Evolutionary conservation across 1,140 invertebrate genomes (phyloP), one percentile per base, ranked within the genome.

Genomic region (Formica selysi): DNA sequence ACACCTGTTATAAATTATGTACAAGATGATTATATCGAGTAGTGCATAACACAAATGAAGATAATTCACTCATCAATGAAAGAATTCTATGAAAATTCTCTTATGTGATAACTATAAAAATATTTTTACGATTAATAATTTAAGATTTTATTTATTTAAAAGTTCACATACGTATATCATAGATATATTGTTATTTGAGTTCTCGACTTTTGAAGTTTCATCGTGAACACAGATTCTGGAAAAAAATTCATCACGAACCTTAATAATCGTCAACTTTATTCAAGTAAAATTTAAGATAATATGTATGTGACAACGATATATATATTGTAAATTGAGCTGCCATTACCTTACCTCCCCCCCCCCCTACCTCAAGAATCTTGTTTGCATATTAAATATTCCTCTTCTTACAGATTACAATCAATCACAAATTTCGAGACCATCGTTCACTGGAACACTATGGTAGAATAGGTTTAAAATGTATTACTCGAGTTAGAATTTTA

Each of bases 1-100:
- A 76, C 11, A 54, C 65, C 32, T 73, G 32, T 80, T 8, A 41
- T 57, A 38, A 38, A 54, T 54, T 57, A 70, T 57, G 32, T 68
- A 57, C 1, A 41, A 22, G 41, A 67, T 5, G 36, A 57, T 79
- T 67, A n/a, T 38, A 68, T 68, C 13, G 44, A 38, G 6, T 41
- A 44, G 2, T 8, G 6, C 8, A 8, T 19, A 48, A 78, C 11
- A 32, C 26, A 78, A 78, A 51, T 51, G 44, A 26, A 36, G 6
- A 67, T 79, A 22, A 79, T 8, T 51, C 51, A 76, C 3, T 59
- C 41, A 62, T 64, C 57, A 8, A 0, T 57, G 10, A 71, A 81
- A 81, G 71, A 59, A 81, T 71, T 81, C 11, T 71, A 59, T 81
- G 68, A 73, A 59, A 73, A 81, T 59, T 48, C 26, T 71, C 16